Base-by-base conservation (phyloP, 1,140 invertebrate species). In the Saccostrea cuccullata region DNA sequence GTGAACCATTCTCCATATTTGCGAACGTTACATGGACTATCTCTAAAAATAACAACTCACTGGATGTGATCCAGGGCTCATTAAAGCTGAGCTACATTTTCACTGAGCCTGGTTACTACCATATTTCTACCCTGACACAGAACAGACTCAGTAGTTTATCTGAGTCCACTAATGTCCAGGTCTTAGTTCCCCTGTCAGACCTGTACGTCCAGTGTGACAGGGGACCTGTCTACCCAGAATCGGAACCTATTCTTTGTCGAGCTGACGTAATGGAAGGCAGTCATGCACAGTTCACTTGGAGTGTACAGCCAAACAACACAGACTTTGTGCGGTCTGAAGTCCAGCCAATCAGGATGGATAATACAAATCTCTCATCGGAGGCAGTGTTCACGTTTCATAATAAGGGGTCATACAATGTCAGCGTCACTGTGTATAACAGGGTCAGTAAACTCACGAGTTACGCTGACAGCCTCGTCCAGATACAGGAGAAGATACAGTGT, bases 341-440 rank as follows among this genome's bases (percentile, higher is more conserved):
- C 12, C 23, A 77, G 15, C 70, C 70, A 77, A 77, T 77, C 26
- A 77, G 26, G 13, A 36, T 12, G 11, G 26, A 30, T 11, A 77
- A 77, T 30, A 36, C 70, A 77, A 77, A 77, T 36, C 15, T 60
- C 0, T 58, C 64, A 11, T 89, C 88, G 4, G 40, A 40, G 26
- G 82, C 64, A 0, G 64, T 17, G 6, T 58, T 84, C 30, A 64
- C 64, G 12, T 85, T 84, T 77, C 55, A 84, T 8, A 15, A 55
- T n/a, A 64, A 15, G 13, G 86, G 88, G 12, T 20, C 36, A 8
- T 89, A 84, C 47, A 89, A 89, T 82, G 87, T 89, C 26, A 85
- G 77, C 47, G 85, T 89, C 0, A 55, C 13, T 70, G 88, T 55
- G 17, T 40, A 55, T 15, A 89, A 89, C 77, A 36, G 55, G 17